phyloP scores from a whole-genome alignment of 1,140 invertebrate species.

The Oreohelix idahoensis region DNA sequence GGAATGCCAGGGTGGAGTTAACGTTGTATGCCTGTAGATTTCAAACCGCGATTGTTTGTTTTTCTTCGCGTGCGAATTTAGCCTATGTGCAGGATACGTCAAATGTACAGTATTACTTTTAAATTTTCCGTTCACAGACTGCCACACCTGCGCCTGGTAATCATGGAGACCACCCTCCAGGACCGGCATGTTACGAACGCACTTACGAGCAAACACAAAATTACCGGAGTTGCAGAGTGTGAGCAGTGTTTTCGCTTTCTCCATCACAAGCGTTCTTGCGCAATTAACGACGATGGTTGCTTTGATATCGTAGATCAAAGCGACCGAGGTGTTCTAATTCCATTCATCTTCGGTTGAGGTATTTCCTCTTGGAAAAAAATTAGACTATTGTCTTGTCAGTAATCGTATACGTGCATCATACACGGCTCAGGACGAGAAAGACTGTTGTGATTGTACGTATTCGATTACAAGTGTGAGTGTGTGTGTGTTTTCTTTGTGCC shows the following conservation, averaged over 20 bases:
- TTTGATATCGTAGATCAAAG: slow-evolving; percentile 6
- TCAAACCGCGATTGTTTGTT: slow-evolving; percentile 13
- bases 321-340: background rate
- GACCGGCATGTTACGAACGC: background rate
- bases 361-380: background rate
- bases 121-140: background rate
- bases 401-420: too few species aligned
- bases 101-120: slow-evolving; percentile 4
- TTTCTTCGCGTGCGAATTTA: slow-evolving; percentile 4
- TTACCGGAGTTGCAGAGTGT: background rate
- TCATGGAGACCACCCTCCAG: background rate
- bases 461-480: background rate
- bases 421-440: too few species aligned
- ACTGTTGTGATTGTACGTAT: too few species aligned
- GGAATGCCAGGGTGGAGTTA: background rate
- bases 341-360: too few species aligned
- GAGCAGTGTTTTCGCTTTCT: background rate
- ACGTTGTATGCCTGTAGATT: background rate
- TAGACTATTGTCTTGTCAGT: too few species aligned
- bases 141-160: background rate
- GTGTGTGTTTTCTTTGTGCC: background rate
- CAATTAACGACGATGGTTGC: background rate
- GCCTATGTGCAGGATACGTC: background rate
- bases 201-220: background rate
- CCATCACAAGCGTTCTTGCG: background rate